Evolutionary conservation across 2,113 vertebrate species (phyloP), one percentile per base, ranked within the genome.

Genomic region (Corydoras sp.): DNA sequence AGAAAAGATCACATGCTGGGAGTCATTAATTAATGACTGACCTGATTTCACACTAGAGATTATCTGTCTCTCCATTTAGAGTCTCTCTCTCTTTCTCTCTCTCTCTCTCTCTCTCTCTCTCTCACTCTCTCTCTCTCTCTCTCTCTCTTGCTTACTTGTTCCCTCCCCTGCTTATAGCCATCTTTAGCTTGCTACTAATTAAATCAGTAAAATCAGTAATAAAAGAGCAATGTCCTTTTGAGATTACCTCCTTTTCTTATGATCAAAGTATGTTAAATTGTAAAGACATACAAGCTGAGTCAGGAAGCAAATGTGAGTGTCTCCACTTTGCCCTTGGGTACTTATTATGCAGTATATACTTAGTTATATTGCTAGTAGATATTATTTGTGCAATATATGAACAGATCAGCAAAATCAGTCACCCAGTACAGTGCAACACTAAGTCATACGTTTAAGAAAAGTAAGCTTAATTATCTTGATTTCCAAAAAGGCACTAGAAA

Each of bases 1-100:
- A 65, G 65, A 75, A 59, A 65, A 56, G 65, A 74, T 78, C 73
- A 68, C 64, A 68, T 50, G 55, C 58, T 61, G 65, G 18, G 65
- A 71, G 77, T 75, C 31, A 68, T 72, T 66, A 69, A 75, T 77
- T 73, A 77, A 75, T 68, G 62, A 53, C 56, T 72, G 69, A 64
- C 75, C 60, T 77, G 79, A 75, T 73, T 80, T 77, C 73, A 73
- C 65, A 55, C 32, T 67, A 9, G 62, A 54, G 73, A 63, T 77
- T 63, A 72, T 82, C 75, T 76, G 35, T 76, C 76, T 61, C 71
- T 77, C 48, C 54, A 31, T 15, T 64, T 50, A 14, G 12, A n/a
- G 3, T 56, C n/a, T 56, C 54, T 64, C 61, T 80, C 31, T 65
- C 43, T 49, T 29, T 72, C 71, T 50, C 32, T 14, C 43, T 31